Evolutionary conservation across 2,113 vertebrate genomes (phyloP).

Genomic region (Sylvilagus bachmani): DNA sequence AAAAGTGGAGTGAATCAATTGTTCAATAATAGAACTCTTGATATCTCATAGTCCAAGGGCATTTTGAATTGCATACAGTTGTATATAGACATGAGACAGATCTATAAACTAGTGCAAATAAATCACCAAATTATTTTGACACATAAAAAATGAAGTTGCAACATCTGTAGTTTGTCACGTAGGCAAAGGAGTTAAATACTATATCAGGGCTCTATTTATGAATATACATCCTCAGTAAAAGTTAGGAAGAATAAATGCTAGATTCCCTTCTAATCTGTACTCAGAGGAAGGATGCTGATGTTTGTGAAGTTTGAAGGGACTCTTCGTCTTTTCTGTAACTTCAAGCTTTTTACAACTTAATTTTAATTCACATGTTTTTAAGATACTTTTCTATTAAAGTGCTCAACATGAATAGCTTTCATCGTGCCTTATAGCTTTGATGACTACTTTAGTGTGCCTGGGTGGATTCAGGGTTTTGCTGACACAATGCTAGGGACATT

Average conservation of each 20-base stretch:
- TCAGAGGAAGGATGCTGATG: not conserved
- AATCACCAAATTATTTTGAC: not conserved
- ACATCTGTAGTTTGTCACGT: not conserved
- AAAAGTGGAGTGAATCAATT: not conserved
- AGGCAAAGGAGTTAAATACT: not conserved
- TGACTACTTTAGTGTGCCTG: not conserved
- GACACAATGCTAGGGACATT: slow-evolving; percentile 53
- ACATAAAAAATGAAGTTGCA: not conserved
- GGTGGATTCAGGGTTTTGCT: slow-evolving; percentile 58
- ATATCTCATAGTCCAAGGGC: not conserved
- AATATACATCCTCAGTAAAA: slow-evolving; percentile 28
- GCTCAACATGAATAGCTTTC: not conserved
- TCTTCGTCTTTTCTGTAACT: not conserved
- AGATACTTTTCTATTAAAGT: slow-evolving; percentile 9
- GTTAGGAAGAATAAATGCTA: not conserved
- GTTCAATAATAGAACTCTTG: not conserved
- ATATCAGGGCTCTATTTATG: not conserved
- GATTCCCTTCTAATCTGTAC: slow-evolving; percentile 12
- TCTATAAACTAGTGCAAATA: not conserved
- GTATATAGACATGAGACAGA: not conserved
- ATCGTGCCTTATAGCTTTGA: not conserved
- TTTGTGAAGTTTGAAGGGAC: not conserved
- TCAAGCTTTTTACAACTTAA: not conserved
- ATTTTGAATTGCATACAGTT: not conserved
- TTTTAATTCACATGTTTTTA: not conserved